Percentiles rank a stretch among this genome's conserved stretches.
These are phyloP conservation scores for Deilephila elpenor DNA, from an alignment of 2,888 invertebrate genomes.

Conservation along the genomic window DNA sequence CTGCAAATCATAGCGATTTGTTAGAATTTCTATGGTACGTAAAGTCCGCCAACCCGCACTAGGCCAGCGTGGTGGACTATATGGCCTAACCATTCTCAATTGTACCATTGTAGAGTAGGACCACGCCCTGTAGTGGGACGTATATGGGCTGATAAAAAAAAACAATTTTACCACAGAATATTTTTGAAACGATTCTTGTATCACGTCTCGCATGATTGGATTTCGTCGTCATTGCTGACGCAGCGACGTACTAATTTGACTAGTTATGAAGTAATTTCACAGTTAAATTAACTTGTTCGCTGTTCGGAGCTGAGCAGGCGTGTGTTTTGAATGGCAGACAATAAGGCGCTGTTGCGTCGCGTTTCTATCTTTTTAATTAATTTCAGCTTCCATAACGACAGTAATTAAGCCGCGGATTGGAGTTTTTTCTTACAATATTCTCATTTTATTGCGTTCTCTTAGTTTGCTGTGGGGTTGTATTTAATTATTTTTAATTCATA, in stretches of 20 bases:
- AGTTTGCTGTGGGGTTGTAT: neutral
- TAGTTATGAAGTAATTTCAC: conserved; percentile 9
- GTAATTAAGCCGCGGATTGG: conserved; percentile 42
- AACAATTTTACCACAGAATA: too few relatives aligned
- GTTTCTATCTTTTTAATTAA: conserved; percentile 42
- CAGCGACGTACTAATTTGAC: neutral
- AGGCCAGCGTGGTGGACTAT: too few relatives aligned
- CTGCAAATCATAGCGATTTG: too few relatives aligned
- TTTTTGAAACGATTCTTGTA: too few relatives aligned
- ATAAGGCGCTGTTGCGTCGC: conserved; percentile 19
- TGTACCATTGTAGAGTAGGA: too few relatives aligned
- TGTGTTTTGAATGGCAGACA: conserved; percentile 19
- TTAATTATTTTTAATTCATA: too few relatives aligned
- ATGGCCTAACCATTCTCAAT: too few relatives aligned
- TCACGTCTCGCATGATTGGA: neutral
- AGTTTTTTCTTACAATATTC: conserved; percentile 11
- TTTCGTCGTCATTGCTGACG: neutral
- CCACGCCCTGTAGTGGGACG: too few relatives aligned
- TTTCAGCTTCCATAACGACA: conserved; percentile 42
- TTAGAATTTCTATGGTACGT: too few relatives aligned
- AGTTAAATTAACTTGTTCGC: conserved; percentile 11
- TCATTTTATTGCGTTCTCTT: conserved; percentile 4
- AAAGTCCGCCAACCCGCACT: too few relatives aligned
- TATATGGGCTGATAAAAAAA: too few relatives aligned
- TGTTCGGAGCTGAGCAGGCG: neutral